Percentiles rank a stretch among this genome's conserved stretches.
These are phyloP conservation scores for Tyria jacobaeae DNA, from an alignment of 2,888 invertebrate genomes.

Conservation along the genomic window DNA sequence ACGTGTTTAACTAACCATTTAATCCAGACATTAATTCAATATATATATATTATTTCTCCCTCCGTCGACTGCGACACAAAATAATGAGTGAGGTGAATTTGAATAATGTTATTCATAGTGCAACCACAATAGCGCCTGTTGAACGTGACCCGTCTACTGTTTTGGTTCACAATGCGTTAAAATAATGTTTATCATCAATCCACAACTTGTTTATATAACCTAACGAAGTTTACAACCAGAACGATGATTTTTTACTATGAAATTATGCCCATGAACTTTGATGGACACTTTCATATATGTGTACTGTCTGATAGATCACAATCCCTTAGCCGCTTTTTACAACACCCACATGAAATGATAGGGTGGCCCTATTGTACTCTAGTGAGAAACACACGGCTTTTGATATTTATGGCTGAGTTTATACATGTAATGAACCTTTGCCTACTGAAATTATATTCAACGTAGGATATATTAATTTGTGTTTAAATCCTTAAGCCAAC, in stretches of 20 bases:
- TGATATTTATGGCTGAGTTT: no score
- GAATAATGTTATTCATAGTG: conserved; percentile 48
- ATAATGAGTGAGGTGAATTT: conserved; percentile 41
- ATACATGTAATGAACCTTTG: not conserved
- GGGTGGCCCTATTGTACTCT: no score
- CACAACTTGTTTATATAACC: not conserved
- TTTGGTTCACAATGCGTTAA: not conserved
- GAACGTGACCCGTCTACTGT: not conserved
- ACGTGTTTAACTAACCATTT: conserved; percentile 10
- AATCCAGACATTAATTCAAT: conserved; percentile 26
- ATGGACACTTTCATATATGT: no score
- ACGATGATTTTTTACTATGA: no score
- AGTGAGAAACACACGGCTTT: no score
- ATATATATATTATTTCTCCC: conserved; percentile 21
- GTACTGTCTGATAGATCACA: no score
- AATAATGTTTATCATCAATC: not conserved
- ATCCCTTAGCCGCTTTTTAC: no score
- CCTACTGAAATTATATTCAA: not conserved
- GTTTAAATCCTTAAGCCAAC: conserved; percentile 10
- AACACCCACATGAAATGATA: no score
- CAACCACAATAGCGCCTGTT: conserved; percentile 19
- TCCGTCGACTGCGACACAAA: conserved; percentile 20
- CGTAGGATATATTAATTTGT: conserved; percentile 12
- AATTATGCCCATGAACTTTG: no score
- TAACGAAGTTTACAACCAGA: not conserved